These are phyloP conservation scores for Spilarctia lutea DNA, from an alignment of 2,888 invertebrate species.

Conservation along the genomic window DNA sequence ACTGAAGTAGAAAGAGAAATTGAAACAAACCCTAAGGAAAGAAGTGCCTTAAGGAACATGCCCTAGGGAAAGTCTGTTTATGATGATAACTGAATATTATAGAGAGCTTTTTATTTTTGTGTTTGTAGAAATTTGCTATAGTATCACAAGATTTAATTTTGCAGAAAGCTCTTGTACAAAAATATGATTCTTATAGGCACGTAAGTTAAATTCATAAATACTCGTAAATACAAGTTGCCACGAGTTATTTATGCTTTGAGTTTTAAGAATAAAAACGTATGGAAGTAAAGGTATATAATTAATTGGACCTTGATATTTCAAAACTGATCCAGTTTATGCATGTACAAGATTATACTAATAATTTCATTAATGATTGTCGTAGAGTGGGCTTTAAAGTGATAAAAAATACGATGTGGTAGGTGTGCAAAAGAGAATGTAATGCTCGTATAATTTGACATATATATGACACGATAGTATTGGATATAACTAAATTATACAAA, in stretches of 20 bases:
- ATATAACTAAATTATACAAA: no score
- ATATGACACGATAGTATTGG: no score
- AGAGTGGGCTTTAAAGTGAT: no score
- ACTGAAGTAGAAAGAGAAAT: no score
- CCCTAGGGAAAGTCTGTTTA: no score
- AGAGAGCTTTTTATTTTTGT: background rate
- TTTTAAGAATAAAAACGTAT: background rate
- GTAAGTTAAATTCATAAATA: background rate
- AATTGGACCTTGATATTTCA: conserved; percentile 4
- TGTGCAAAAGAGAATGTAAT: no score
- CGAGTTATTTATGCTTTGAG: background rate
- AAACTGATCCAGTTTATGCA: background rate
- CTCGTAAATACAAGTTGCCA: background rate
- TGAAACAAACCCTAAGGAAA: no score
- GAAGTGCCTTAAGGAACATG: no score
- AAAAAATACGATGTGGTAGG: no score
- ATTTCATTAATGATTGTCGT: background rate
- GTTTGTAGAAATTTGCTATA: background rate
- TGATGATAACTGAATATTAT: background rate
- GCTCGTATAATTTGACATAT: no score
- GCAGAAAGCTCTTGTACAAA: background rate
- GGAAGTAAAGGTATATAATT: background rate
- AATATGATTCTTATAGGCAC: background rate
- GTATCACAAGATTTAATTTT: background rate
- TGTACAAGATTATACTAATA: background rate